phyloP scores from a whole-genome alignment of 1,140 invertebrate species.

The Armadillidium nasatum region DNA sequence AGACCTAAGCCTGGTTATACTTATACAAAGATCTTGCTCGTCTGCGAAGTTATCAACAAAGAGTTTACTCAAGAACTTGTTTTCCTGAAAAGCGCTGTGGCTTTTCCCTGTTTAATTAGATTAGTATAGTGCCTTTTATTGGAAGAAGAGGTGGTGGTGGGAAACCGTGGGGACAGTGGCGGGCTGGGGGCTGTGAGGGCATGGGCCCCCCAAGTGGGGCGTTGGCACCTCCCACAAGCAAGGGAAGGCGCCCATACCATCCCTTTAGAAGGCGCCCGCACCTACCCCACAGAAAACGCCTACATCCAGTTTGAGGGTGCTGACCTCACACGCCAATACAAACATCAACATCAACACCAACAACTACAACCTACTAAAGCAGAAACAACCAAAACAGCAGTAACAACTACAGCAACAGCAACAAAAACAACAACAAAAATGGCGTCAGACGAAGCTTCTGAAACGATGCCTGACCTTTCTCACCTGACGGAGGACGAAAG shows the following conservation, averaged over 20 bases:
- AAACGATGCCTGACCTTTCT: slow-evolving; percentile 78
- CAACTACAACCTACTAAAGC: slow-evolving; percentile 22
- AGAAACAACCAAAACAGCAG: neutral
- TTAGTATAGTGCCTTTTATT: slow-evolving; percentile 3
- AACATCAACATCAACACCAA: no score
- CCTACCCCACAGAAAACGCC: slow-evolving; percentile 7
- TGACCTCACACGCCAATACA: no score
- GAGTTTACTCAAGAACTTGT: neutral
- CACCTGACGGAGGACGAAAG: slow-evolving; percentile 96
- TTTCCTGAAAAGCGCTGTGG: neutral
- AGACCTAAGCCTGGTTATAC: neutral
- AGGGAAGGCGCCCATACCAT: slow-evolving; percentile 22
- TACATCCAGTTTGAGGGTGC: slow-evolving; percentile 9
- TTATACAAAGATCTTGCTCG: neutral
- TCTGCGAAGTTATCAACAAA: neutral
- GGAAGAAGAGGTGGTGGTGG: slow-evolving; percentile 9
- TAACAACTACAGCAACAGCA: no score
- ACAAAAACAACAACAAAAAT: slow-evolving; percentile 33
- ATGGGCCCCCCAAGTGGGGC: slow-evolving; percentile 25
- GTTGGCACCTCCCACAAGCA: slow-evolving; percentile 1
- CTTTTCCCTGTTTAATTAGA: slow-evolving; percentile 1
- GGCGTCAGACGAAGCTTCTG: slow-evolving; percentile 40
- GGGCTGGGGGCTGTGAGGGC: slow-evolving; percentile 20
- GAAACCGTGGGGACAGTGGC: neutral
- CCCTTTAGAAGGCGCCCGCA: slow-evolving; percentile 22